phyloP scores from a whole-genome alignment of 2,888 invertebrate species.

The Drosophila atripex region DNA sequence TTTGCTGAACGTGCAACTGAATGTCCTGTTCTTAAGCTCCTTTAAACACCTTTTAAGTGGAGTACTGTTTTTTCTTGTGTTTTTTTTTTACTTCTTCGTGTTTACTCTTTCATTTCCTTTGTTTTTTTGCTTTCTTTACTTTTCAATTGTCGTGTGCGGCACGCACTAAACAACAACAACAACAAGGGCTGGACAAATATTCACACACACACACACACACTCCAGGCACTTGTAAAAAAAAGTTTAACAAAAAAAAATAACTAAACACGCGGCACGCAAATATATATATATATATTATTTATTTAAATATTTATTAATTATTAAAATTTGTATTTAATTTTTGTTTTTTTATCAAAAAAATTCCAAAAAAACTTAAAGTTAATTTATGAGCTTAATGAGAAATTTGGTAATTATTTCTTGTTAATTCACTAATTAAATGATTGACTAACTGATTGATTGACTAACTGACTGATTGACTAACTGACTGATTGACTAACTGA shows the following conservation, averaged over 20 bases:
- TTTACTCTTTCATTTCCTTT: slow-evolving; percentile 15
- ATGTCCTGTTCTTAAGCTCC: slow-evolving; percentile 48
- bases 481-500: slow-evolving; percentile 24
- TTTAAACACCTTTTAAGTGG: slow-evolving; percentile 63
- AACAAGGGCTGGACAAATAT: neutral
- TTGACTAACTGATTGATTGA: slow-evolving; percentile 5
- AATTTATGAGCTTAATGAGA: too few relatives aligned
- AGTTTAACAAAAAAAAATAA: slow-evolving; percentile 9
- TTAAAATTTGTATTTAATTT: neutral
- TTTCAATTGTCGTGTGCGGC: slow-evolving; percentile 37
- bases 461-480: neutral
- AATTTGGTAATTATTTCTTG: slow-evolving; percentile 13
- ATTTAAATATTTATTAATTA: neutral
- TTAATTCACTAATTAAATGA: too few relatives aligned
- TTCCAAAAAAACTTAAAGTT: slow-evolving; percentile 5
- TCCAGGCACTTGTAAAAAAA: slow-evolving; percentile 17
- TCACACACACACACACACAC: slow-evolving; percentile 29
- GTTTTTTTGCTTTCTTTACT: neutral
- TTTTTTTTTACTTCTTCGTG: neutral
- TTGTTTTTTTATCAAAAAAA: neutral
- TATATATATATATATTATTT: slow-evolving; percentile 1
- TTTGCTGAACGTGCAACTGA: slow-evolving; percentile 7
- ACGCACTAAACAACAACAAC: slow-evolving; percentile 49
- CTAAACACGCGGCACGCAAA: slow-evolving; percentile 42
- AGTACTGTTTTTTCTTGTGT: slow-evolving; percentile 15